Conservation (phyloP, 2,888 invertebrate genomes). For the Drosophila anceps region DNA sequence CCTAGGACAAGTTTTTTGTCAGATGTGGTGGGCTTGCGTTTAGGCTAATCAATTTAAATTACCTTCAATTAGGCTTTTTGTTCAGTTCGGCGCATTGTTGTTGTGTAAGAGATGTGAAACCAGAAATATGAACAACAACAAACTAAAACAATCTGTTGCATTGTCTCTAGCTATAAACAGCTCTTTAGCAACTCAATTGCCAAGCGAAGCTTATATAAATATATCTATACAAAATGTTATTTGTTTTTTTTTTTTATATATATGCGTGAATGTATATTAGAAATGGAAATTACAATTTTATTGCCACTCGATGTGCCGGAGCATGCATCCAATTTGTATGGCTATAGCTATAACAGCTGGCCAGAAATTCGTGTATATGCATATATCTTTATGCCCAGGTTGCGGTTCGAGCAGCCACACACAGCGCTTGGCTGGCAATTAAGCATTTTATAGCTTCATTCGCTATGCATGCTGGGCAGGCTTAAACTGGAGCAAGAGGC, state of each 20-base stretch:
- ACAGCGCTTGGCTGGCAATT: slow-evolving; percentile 60
- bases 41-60: slow-evolving; percentile 80
- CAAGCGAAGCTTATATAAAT: slow-evolving; percentile 42
- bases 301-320: slow-evolving; percentile 24
- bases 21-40: slow-evolving; percentile 55
- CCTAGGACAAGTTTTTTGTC: slow-evolving; percentile 54
- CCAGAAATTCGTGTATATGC: slow-evolving; percentile 42
- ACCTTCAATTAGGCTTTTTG: slow-evolving; percentile 78
- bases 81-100: slow-evolving; percentile 34
- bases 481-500: not conserved
- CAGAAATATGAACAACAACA: slow-evolving; percentile 40
- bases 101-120: slow-evolving; percentile 47
- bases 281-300: slow-evolving; percentile 50
- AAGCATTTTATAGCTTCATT: slow-evolving; percentile 76
- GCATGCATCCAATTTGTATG: slow-evolving; percentile 55
- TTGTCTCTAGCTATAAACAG: slow-evolving; percentile 31
- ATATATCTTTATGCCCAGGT: slow-evolving; percentile 44
- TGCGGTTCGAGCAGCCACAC: slow-evolving; percentile 45
- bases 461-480: slow-evolving; percentile 74
- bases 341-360: slow-evolving; percentile 27
- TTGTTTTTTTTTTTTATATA: not conserved
- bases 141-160: slow-evolving; percentile 47
- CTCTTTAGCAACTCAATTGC: slow-evolving; percentile 49
- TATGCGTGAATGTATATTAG: slow-evolving; percentile 22
- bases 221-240: not conserved